phyloP scores from a whole-genome alignment of 2,113 vertebrate genomes.

The Eptesicus fuscus region DNA sequence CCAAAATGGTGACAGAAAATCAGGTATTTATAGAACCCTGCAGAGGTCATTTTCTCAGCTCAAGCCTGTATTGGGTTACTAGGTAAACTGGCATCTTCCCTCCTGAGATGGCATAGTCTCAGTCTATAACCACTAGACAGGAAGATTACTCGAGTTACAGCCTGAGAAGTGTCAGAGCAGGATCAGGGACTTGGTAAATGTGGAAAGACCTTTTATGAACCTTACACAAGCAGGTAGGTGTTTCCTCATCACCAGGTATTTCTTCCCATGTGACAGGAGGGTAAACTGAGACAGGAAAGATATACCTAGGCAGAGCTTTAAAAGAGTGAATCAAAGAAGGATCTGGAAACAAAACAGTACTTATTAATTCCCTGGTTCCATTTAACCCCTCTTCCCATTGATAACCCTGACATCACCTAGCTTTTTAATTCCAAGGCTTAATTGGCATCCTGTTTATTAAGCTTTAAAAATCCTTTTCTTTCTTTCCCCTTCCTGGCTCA shows the following conservation, averaged over 20 bases:
- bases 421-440: constrained; percentile 58
- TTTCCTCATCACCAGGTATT: background rate
- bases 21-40: background rate
- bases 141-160: background rate
- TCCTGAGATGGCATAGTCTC: background rate
- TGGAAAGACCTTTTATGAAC: background rate
- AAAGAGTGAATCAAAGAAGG: constrained; percentile 16
- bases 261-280: constrained; percentile 23
- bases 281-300: constrained; percentile 5
- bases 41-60: background rate
- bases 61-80: background rate
- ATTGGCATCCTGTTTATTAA: constrained; percentile 68
- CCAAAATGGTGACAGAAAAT: background rate
- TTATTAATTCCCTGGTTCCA: constrained; percentile 43
- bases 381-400: background rate
- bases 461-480: constrained; percentile 63
- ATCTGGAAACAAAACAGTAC: background rate
- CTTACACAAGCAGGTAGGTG: background rate
- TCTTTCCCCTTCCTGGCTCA: constrained; percentile 60
- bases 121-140: background rate
- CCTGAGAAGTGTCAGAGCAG: background rate
- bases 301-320: background rate
- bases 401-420: constrained; percentile 51
- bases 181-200: background rate
- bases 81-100: background rate